phyloP scores from a whole-genome alignment of 1,140 invertebrate genomes.

The Drosophila varians region DNA sequence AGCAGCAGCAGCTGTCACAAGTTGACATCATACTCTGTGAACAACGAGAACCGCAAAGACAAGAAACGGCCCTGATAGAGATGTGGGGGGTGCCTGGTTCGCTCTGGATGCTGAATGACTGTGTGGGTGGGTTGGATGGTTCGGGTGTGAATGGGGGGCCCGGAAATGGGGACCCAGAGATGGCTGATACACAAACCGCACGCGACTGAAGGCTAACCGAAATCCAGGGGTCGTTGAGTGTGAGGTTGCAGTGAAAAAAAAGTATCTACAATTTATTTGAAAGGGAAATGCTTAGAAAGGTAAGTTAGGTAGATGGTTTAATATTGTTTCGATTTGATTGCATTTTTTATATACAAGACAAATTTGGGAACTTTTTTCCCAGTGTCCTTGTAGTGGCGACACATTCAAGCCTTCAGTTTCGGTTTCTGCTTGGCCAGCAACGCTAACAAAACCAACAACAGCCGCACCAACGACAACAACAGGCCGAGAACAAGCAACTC shows the following conservation, averaged over 20 bases:
- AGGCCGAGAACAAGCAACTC: conserved; percentile 40
- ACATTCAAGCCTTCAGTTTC: conserved; percentile 43
- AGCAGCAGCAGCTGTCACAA: conserved; percentile 51
- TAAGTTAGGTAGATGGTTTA: no score
- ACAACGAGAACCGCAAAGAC: conserved; percentile 50
- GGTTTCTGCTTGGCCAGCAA: conserved; percentile 43
- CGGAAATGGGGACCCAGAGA: conserved; percentile 1
- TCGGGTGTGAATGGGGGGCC: background rate
- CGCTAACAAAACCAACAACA: conserved; percentile 57
- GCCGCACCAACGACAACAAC: conserved; percentile 43
- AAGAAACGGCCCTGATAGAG: conserved; percentile 43
- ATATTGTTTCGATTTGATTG: no score
- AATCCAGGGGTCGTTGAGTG: conserved; percentile 30
- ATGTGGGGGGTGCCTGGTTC: conserved; percentile 1
- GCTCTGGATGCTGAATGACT: background rate
- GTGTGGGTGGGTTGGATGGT: background rate
- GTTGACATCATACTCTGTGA: conserved; percentile 62
- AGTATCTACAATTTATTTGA: no score
- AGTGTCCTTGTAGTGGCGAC: conserved; percentile 15
- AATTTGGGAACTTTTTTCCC: background rate
- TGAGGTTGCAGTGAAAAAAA: conserved; percentile 7
- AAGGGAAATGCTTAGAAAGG: no score
- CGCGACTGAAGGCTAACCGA: conserved; percentile 62
- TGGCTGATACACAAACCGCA: conserved; percentile 47
- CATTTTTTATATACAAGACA: no score